Evolutionary conservation across 2,113 vertebrate genomes (phyloP).

Genomic region (Sapayoa aenigma): DNA sequence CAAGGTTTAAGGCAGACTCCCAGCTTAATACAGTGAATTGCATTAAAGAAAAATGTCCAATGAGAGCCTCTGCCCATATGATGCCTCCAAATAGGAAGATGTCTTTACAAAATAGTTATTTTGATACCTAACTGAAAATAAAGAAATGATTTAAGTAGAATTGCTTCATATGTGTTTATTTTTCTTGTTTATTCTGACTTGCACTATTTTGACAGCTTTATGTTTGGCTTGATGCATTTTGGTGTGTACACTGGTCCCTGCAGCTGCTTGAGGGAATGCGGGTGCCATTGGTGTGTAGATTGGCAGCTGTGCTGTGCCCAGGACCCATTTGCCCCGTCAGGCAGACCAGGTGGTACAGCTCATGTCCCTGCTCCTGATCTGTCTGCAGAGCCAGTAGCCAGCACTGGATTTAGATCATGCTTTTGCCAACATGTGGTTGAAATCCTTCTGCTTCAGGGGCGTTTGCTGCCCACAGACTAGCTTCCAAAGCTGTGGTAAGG

Average conservation of each 20-base stretch:
- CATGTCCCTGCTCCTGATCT: rapidly evolving
- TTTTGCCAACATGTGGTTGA: not conserved
- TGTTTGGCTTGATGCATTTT: not conserved
- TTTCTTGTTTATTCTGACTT: not conserved
- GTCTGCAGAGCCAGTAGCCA: not conserved
- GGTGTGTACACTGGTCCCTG: not conserved
- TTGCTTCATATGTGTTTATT: rapidly evolving
- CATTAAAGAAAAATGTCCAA: not conserved
- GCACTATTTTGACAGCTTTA: not conserved
- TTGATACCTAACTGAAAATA: not conserved
- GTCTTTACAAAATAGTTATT: not conserved
- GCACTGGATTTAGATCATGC: not conserved
- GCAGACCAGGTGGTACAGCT: not conserved
- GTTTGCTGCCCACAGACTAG: not conserved
- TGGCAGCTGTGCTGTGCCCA: not conserved
- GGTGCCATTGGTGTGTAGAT: rapidly evolving
- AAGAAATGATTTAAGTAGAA: not conserved
- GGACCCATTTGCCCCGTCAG: not conserved
- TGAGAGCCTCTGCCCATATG: not conserved
- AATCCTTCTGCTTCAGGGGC: not conserved
- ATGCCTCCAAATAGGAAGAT: not conserved
- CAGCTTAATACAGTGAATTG: not conserved
- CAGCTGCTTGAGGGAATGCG: rapidly evolving
- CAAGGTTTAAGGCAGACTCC: not conserved
- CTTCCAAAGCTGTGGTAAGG: not conserved